Base-by-base conservation (phyloP, 30 jellyfish, hydroid and myxozoan genomes). In the Chrysaora quinquecirrha region DNA sequence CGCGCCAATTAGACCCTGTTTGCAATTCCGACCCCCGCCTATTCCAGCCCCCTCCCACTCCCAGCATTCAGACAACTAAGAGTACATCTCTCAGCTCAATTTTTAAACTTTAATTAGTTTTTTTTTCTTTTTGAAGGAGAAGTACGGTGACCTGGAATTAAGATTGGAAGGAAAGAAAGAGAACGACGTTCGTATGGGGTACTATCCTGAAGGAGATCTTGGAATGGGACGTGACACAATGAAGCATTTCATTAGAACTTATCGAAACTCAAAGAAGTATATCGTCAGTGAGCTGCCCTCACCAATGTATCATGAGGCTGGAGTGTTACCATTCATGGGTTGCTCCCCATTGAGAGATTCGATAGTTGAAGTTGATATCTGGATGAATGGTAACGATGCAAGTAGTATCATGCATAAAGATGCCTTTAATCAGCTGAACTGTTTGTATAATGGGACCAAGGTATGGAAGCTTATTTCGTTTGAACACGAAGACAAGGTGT, bases 341-440 rank as follows among this genome's bases (percentile, higher is more conserved):
- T 90, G 98, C 64, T 94, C 95, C 22, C 86, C 94, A 30, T 47
- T 84, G 54, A 30, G 27, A n/a, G 71, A 78, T 16, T 46, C 50
- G 58, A 54, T 76, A 48, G 96, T 85, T n/a, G 98, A 90, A 63
- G 82, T 90, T 3, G 98, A 90, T 56, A 21, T 90, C 25, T 90
- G 98, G 98, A 84, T 90, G 87, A 90, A 87, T 73, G 93, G 98
- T 50, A 96, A 87, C 16, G 28, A 79, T 21, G 78, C 96, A 12
- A 84, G 87, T 52, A 90, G 98, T 49, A 23, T 84, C 30, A 32
- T 90, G 23, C 98, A 90, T 63, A 90, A 90, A 61, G 98, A 90
- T 75, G 98, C 98, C 18, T 90, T 73, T 66, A 90, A 90, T 65
- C 80, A 96, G 1, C 52, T 90, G 30, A 90, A 85, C 72, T 90